phyloP scores from a whole-genome alignment of 2,113 vertebrate genomes.

The Triplophysa rosa region DNA sequence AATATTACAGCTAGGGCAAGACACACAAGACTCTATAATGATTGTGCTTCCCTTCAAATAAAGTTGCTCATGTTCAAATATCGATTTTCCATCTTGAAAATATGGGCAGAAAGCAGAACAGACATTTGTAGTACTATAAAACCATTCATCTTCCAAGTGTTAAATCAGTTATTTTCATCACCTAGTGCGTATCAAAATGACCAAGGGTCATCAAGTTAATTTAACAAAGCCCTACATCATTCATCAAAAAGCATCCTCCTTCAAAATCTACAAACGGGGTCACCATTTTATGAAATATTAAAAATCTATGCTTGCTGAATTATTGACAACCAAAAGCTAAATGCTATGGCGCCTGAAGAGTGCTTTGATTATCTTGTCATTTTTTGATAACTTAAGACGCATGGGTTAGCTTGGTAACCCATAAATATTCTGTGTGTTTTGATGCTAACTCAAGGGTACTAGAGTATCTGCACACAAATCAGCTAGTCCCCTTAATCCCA shows the following conservation, averaged over 20 bases:
- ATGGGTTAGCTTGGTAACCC: neutral
- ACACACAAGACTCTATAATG: neutral
- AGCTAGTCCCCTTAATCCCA: neutral
- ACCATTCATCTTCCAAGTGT: neutral
- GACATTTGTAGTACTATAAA: neutral
- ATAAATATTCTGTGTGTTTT: conserved; percentile 23
- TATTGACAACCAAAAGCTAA: conserved; percentile 49
- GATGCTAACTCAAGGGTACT: neutral
- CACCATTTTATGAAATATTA: conserved; percentile 40
- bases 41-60: neutral
- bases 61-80: neutral
- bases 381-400: neutral
- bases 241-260: conserved; percentile 22
- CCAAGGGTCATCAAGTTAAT: too few relatives aligned
- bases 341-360: conserved; percentile 11
- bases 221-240: too few relatives aligned
- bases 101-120: neutral
- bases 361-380: neutral
- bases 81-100: neutral
- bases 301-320: conserved; percentile 53
- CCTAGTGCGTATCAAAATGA: neutral
- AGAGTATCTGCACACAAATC: neutral
- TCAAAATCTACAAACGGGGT: conserved; percentile 43
- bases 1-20: neutral
- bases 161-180: neutral